Percentiles rank a stretch among this genome's conserved stretches.
Conservation (phyloP, 1,140 invertebrate species). For the Drosophila elegans region DNA sequence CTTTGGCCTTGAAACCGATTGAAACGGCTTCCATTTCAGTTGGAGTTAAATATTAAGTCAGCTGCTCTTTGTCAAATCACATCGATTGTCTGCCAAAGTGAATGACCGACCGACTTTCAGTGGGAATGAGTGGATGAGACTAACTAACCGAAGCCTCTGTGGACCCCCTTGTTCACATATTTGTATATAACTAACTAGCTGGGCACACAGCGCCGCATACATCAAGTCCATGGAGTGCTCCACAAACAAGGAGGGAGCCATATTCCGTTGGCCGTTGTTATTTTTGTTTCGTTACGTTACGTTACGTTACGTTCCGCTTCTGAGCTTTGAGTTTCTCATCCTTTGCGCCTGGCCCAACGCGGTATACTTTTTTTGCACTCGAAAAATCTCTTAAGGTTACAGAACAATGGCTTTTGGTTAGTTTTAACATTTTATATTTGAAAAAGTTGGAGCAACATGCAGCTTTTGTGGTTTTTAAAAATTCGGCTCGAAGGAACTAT, state of each 20-base stretch:
- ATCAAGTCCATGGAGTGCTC: slow-evolving; percentile 46
- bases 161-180: slow-evolving; percentile 59
- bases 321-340: slow-evolving; percentile 12
- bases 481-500: too few relatives aligned
- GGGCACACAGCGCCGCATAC: slow-evolving; percentile 15
- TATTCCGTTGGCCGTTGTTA: slow-evolving; percentile 32
- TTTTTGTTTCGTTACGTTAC: slow-evolving; percentile 30
- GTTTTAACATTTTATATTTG: too few relatives aligned
- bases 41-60: slow-evolving; percentile 5
- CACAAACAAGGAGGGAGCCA: slow-evolving; percentile 50
- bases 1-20: not conserved
- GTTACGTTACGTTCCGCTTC: slow-evolving; percentile 20
- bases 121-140: slow-evolving; percentile 12
- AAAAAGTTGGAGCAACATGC: too few relatives aligned
- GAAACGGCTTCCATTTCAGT: not conserved
- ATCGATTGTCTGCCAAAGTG: slow-evolving; percentile 29
- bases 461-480: too few relatives aligned
- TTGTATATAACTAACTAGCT: slow-evolving; percentile 78
- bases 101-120: slow-evolving; percentile 10
- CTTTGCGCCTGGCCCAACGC: not conserved
- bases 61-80: slow-evolving; percentile 19
- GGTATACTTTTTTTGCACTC: not conserved
- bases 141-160: slow-evolving; percentile 36
- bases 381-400: not conserved
- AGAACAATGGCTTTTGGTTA: not conserved